Conservation (phyloP, 2,113 vertebrate genomes). For the Herpetotheres cachinnans region DNA sequence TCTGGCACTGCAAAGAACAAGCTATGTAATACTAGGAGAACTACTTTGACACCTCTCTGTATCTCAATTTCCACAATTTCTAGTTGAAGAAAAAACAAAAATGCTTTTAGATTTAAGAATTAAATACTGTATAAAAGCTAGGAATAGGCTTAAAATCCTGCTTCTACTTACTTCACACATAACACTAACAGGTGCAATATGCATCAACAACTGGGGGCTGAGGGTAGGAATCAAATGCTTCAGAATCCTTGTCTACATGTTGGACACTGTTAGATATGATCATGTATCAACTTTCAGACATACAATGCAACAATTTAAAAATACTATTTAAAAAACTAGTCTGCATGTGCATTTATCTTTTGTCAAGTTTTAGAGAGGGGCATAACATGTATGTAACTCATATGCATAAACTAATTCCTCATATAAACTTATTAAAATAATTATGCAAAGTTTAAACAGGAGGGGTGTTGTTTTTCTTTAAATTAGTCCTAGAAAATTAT, state of each 20-base stretch:
- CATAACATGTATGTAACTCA: neutral
- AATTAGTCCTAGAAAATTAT: neutral
- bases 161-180: neutral
- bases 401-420: neutral
- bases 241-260: neutral
- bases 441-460: neutral
- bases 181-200: neutral
- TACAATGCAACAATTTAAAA: neutral
- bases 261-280: neutral
- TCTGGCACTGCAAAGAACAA: neutral
- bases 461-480: neutral
- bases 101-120: neutral
- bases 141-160: neutral
- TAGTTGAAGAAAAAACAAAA: neutral
- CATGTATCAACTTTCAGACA: neutral
- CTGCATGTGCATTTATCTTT: neutral
- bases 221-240: neutral
- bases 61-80: neutral
- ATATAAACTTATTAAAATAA: neutral
- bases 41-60: neutral
- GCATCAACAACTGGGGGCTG: neutral
- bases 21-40: neutral
- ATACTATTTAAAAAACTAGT: neutral
- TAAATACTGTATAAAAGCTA: neutral
- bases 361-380: neutral